Percentiles rank a stretch among this genome's conserved stretches.
phyloP scores from a whole-genome alignment of 2,888 invertebrate genomes.

The Cyclophora albipunctata region DNA sequence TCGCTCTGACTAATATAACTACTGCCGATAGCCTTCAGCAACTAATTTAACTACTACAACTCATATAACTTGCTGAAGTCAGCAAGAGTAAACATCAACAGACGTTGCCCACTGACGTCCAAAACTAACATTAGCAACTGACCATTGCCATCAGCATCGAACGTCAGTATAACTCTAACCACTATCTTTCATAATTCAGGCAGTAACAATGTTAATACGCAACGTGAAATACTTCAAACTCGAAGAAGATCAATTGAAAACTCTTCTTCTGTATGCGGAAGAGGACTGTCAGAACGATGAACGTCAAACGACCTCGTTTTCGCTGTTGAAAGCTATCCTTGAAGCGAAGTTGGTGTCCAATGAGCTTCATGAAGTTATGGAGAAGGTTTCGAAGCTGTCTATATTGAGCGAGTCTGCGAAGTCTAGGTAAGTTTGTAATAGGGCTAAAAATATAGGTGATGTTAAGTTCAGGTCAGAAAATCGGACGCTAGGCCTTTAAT shows the following conservation, averaged over 20 bases:
- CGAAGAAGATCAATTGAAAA: conserved; percentile 84
- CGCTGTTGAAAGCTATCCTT: conserved; percentile 88
- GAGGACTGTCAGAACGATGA: conserved; percentile 91
- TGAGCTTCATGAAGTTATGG: conserved; percentile 88
- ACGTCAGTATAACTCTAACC: no score
- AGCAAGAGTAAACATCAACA: no score
- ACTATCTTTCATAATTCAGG: conserved; percentile 56
- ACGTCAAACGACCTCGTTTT: conserved; percentile 91
- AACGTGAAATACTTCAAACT: conserved; percentile 84
- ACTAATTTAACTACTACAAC: no score
- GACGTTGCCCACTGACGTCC: no score
- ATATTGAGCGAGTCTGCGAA: conserved; percentile 82
- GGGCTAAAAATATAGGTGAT: no score
- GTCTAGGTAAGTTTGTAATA: conserved; percentile 42
- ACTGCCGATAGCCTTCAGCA: no score
- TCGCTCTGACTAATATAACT: no score
- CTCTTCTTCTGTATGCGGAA: conserved; percentile 89
- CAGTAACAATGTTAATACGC: conserved; percentile 86
- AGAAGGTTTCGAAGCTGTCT: conserved; percentile 85
- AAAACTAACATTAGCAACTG: no score
- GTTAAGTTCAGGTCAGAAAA: no score
- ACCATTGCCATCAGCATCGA: no score
- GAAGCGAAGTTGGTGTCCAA: conserved; percentile 81
- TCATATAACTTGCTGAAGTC: no score
- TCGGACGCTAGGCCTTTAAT: no score